Evolutionary conservation across 2,797 vertebrate species (phyloP).

Genomic region (Hafferia zeledoni): DNA sequence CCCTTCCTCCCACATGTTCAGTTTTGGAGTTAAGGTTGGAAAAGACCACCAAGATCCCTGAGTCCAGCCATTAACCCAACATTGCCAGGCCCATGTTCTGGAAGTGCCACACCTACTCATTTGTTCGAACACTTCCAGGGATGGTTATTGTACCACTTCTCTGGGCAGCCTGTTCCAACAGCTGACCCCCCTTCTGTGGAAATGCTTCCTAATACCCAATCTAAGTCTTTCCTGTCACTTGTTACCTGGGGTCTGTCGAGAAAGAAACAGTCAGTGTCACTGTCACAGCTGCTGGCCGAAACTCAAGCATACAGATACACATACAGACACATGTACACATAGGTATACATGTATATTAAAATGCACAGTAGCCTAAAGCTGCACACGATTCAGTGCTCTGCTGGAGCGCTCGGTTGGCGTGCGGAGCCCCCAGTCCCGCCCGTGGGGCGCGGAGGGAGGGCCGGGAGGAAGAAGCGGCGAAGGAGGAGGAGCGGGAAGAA

Average conservation of each 20-base stretch:
- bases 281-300: neutral
- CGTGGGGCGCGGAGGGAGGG: no score
- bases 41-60: neutral
- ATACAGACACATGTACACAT: neutral
- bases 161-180: neutral
- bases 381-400: rapidly evolving
- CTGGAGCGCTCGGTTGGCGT: no score
- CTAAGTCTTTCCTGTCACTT: neutral
- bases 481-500: no score
- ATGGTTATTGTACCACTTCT: neutral
- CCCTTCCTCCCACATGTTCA: neutral
- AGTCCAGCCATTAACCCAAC: neutral
- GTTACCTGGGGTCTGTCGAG: slow-evolving; percentile 12
- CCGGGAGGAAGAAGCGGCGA: no score
- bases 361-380: rapidly evolving
- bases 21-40: neutral
- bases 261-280: neutral
- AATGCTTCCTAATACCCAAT: rapidly evolving
- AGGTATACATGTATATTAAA: neutral
- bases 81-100: neutral
- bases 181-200: neutral
- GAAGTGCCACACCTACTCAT: neutral
- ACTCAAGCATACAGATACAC: neutral
- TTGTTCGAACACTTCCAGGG: neutral
- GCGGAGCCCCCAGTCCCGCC: no score